Conservation (phyloP, 2,888 invertebrate genomes). For the Acholoe squamosa region DNA sequence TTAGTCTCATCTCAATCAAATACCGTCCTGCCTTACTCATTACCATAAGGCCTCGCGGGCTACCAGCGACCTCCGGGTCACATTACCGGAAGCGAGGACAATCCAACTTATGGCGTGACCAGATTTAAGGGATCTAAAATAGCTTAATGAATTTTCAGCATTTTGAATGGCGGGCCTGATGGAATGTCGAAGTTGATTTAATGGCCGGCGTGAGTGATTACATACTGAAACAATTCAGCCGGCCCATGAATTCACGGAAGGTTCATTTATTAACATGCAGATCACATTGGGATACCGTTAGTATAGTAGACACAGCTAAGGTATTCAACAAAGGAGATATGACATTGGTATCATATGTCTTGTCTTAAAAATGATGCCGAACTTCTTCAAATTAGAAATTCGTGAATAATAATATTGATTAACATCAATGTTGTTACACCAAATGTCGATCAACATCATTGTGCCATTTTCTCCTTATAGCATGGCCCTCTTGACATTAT, state of each 20-base stretch:
- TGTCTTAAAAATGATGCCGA: too few relatives aligned
- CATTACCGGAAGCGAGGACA: not conserved
- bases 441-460: too few relatives aligned
- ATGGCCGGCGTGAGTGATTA: not conserved
- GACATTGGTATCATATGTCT: not conserved
- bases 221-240: not conserved
- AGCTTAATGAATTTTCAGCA: not conserved
- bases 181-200: not conserved
- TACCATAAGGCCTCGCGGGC: constrained; percentile 16
- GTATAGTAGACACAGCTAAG: not conserved
- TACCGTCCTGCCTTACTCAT: not conserved
- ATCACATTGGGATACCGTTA: not conserved
- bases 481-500: too few relatives aligned
- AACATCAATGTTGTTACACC: too few relatives aligned
- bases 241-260: not conserved
- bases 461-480: too few relatives aligned
- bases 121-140: not conserved
- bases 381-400: too few relatives aligned
- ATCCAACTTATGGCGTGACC: not conserved
- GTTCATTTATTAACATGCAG: not conserved
- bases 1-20: not conserved
- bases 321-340: not conserved
- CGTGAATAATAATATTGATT: too few relatives aligned
- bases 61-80: not conserved
- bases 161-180: not conserved